phyloP scores from a whole-genome alignment of 64 coral and sea anemone species.

The Hydrozoanthus tunicans region DNA sequence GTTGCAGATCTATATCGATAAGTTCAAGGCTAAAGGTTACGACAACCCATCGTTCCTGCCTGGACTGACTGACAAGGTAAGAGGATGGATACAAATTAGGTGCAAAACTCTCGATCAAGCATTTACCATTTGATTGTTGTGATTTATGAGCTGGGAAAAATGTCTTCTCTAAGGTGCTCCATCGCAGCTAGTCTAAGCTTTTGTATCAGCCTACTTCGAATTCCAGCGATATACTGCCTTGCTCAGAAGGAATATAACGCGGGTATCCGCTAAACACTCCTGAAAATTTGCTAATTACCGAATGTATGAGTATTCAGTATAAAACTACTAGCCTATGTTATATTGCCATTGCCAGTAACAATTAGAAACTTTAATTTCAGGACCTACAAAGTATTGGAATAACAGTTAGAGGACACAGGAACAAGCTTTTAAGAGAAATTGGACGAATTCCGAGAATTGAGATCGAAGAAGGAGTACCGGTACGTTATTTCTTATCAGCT shows the following conservation, averaged over 20 bases:
- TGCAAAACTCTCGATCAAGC: no score
- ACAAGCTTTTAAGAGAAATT: conserved; percentile 63
- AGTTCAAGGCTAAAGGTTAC: conserved; percentile 88
- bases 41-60: conserved; percentile 65
- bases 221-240: no score
- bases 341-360: not conserved
- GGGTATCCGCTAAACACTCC: no score
- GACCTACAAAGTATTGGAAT: conserved; percentile 61
- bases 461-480: conserved; percentile 65
- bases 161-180: no score
- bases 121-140: no score
- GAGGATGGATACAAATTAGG: not conserved
- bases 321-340: not conserved
- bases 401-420: conserved; percentile 39
- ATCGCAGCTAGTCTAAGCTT: no score
- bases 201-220: no score
- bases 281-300: no score
- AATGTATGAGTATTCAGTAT: no score
- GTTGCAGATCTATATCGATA: conserved; percentile 60
- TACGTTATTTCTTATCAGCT: not conserved
- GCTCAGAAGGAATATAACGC: no score
- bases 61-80: conserved; percentile 79
- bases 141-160: no score
- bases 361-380: not conserved
- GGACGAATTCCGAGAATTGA: conserved; percentile 57